These are phyloP conservation scores for Aphelenchoides bicaudatus DNA, from an alignment of 2,888 invertebrate species.

Conservation along the genomic window DNA sequence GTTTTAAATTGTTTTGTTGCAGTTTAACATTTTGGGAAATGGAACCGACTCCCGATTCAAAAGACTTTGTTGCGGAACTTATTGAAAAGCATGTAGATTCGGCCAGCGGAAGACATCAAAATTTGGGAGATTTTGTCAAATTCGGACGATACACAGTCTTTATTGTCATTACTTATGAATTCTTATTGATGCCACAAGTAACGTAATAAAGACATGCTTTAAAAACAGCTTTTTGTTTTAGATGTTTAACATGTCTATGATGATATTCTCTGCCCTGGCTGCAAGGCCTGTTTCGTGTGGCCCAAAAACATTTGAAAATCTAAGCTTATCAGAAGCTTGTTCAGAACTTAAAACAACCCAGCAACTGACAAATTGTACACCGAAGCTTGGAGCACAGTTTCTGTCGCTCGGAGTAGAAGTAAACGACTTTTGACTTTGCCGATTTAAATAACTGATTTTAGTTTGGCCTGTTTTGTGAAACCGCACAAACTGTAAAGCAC, in stretches of 20 bases:
- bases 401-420: slow-evolving; percentile 21
- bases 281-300: slow-evolving; percentile 22
- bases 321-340: slow-evolving; percentile 18
- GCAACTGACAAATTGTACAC: slow-evolving; percentile 17
- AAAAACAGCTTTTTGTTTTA: slow-evolving; percentile 16
- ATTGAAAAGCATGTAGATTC: too few relatives aligned
- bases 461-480: too few relatives aligned
- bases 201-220: not conserved
- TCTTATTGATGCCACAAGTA: slow-evolving; percentile 13
- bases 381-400: slow-evolving; percentile 23
- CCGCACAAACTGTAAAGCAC: slow-evolving; percentile 33
- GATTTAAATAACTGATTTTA: slow-evolving; percentile 11
- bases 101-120: slow-evolving; percentile 1
- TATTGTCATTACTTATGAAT: slow-evolving; percentile 22
- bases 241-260: slow-evolving; percentile 33
- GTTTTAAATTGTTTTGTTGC: too few relatives aligned
- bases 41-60: too few relatives aligned
- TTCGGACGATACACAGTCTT: slow-evolving; percentile 25
- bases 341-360: not conserved
- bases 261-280: slow-evolving; percentile 24
- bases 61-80: too few relatives aligned
- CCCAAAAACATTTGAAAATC: slow-evolving; percentile 7
- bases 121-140: slow-evolving; percentile 25
- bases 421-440: not conserved
- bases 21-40: too few relatives aligned